These are phyloP conservation scores for Periophthalmodon schlosseri DNA, from an alignment of 2,113 vertebrate species.

Conservation along the genomic window DNA sequence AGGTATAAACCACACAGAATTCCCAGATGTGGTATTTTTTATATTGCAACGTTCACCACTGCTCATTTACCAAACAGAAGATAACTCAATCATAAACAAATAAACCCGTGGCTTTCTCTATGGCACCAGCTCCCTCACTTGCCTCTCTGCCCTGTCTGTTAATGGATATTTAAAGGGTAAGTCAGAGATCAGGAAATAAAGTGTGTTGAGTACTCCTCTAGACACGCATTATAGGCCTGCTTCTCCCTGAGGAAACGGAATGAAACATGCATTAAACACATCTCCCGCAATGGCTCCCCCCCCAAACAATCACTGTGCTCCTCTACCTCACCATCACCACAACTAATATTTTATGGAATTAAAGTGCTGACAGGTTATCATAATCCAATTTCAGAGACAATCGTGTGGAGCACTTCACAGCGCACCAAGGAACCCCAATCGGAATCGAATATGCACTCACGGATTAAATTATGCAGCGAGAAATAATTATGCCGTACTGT, in stretches of 20 bases:
- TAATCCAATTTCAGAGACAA: conserved; percentile 84
- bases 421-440: conserved; percentile 63
- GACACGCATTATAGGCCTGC: conserved; percentile 46
- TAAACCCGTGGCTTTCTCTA: background rate
- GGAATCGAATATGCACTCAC: conserved; percentile 75
- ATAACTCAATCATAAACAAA: background rate
- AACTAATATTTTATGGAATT: conserved; percentile 80
- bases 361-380: conserved; percentile 82
- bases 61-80: background rate
- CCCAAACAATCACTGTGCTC: conserved; percentile 8
- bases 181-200: conserved; percentile 65
- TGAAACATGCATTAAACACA: conserved; percentile 64
- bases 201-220: conserved; percentile 43
- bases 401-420: conserved; percentile 67
- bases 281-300: conserved; percentile 13
- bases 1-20: too few relatives aligned
- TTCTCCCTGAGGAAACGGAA: conserved; percentile 46
- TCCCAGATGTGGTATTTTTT: too few relatives aligned
- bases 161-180: conserved; percentile 73
- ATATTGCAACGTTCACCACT: too few relatives aligned
- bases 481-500: conserved; percentile 77
- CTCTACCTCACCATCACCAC: conserved; percentile 41
- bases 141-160: conserved; percentile 44
- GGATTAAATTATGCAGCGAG: conserved; percentile 75
- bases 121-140: background rate